phyloP scores from a whole-genome alignment of 1,140 invertebrate genomes.

The Drosophila murphyi region DNA sequence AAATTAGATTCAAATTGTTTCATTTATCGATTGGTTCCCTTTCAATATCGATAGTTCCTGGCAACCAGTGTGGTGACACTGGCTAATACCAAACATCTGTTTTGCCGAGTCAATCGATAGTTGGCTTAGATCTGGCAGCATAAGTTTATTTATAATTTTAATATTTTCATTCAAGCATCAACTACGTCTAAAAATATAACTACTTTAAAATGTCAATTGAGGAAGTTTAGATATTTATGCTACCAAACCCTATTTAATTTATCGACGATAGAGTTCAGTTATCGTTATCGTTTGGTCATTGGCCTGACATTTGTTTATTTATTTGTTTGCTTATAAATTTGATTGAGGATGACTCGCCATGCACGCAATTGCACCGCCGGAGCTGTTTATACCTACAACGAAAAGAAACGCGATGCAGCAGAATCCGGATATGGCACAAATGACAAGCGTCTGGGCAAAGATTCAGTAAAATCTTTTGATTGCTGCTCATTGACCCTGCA shows the following conservation, averaged over 20 bases:
- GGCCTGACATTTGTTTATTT: conserved; percentile 13
- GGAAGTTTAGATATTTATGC: no score
- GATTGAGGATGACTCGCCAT: conserved; percentile 93
- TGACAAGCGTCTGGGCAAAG: conserved; percentile 92
- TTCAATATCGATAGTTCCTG: conserved; percentile 8
- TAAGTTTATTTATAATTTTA: background rate
- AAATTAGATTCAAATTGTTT: conserved; percentile 1
- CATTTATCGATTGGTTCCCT: background rate
- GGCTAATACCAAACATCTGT: background rate
- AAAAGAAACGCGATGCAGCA: conserved; percentile 97
- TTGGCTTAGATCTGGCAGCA: background rate
- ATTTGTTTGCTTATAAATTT: conserved; percentile 5
- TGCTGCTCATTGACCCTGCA: conserved; percentile 98
- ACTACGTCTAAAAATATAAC: no score
- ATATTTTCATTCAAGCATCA: background rate
- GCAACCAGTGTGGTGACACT: conserved; percentile 3
- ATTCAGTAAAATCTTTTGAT: conserved; percentile 99
- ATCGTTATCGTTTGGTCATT: conserved; percentile 12
- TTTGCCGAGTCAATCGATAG: conserved; percentile 8
- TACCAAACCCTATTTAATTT: no score
- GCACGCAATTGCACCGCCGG: conserved; percentile 99
- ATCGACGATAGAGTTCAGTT: background rate
- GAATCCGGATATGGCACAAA: conserved; percentile 96
- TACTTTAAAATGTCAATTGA: no score
- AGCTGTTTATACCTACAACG: conserved; percentile 99